phyloP scores from a whole-genome alignment of 2,888 invertebrate species.

The Erannis defoliaria region DNA sequence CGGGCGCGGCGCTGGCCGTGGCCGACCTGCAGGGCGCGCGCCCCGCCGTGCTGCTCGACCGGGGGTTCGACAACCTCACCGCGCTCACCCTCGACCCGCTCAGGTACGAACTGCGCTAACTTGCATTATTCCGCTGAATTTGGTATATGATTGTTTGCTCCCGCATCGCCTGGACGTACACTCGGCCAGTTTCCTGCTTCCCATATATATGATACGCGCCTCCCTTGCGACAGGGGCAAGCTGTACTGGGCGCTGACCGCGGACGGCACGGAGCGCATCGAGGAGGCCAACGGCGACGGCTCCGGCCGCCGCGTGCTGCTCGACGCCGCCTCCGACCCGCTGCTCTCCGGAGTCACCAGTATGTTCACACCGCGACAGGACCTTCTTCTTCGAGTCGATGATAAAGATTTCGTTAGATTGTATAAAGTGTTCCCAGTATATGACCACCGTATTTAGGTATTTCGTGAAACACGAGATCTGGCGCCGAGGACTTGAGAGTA shows the following conservation, averaged over 20 bases:
- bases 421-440: too few species aligned
- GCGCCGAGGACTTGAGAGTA: too few species aligned
- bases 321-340: conserved; percentile 53
- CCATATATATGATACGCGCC: too few species aligned
- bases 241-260: conserved; percentile 86
- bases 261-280: conserved; percentile 78
- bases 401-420: too few species aligned
- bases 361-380: too few species aligned
- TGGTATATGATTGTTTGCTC: too few species aligned
- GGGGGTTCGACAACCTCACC: conserved; percentile 88
- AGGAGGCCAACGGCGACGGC: conserved; percentile 90
- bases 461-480: too few species aligned
- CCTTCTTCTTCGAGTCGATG: background rate
- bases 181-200: too few species aligned
- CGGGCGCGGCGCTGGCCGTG: conserved; percentile 88
- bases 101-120: conserved; percentile 32
- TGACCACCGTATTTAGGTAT: too few species aligned
- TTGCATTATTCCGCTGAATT: too few species aligned
- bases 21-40: conserved; percentile 91
- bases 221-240: conserved; percentile 70
- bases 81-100: conserved; percentile 91
- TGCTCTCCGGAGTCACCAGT: conserved; percentile 67
- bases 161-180: too few species aligned
- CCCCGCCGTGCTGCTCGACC: conserved; percentile 85
- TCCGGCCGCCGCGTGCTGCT: conserved; percentile 69